These are phyloP conservation scores for Dimorphilus gyrociliatus DNA, from an alignment of 2,888 invertebrate species.

Conservation along the genomic window DNA sequence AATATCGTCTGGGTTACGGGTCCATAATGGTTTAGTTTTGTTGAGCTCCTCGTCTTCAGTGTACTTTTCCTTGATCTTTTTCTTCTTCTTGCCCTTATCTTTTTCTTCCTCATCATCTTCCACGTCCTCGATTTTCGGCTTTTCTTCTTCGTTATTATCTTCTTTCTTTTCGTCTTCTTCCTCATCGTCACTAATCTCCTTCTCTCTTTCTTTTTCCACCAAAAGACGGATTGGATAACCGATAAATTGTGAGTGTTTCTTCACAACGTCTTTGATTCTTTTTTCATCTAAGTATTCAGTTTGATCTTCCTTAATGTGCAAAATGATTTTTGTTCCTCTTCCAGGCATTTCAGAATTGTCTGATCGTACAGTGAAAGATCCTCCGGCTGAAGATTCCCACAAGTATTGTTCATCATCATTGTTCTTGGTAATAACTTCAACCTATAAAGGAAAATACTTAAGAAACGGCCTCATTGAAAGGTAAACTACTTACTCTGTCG, in stretches of 20 bases:
- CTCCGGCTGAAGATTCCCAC: slow-evolving; percentile 97
- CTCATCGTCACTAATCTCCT: slow-evolving; percentile 38
- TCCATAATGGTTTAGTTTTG: slow-evolving; percentile 97
- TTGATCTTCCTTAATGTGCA: slow-evolving; percentile 89
- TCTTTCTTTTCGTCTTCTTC: too few relatives aligned
- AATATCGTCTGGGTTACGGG: slow-evolving; percentile 87
- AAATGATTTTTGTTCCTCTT: slow-evolving; percentile 85
- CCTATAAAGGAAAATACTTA: too few relatives aligned
- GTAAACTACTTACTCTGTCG: slow-evolving; percentile 64
- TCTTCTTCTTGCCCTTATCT: slow-evolving; percentile 82
- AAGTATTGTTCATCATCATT: slow-evolving; percentile 95
- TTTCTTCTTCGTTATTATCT: too few relatives aligned
- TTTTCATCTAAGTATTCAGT: slow-evolving; percentile 82
- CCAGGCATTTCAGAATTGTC: slow-evolving; percentile 51
- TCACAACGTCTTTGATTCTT: slow-evolving; percentile 88
- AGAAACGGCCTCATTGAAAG: too few relatives aligned
- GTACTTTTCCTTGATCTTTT: slow-evolving; percentile 91
- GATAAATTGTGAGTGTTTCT: slow-evolving; percentile 97
- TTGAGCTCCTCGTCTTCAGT: slow-evolving; percentile 94
- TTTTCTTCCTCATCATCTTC: too few relatives aligned
- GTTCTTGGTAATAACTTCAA: slow-evolving; percentile 85
- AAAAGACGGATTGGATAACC: slow-evolving; percentile 68
- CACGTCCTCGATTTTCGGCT: too few relatives aligned
- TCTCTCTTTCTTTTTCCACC: slow-evolving; percentile 16
- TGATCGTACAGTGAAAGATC: slow-evolving; percentile 75